These are phyloP conservation scores for Chorisops tibialis DNA, from an alignment of 2,888 invertebrate genomes.

Conservation along the genomic window DNA sequence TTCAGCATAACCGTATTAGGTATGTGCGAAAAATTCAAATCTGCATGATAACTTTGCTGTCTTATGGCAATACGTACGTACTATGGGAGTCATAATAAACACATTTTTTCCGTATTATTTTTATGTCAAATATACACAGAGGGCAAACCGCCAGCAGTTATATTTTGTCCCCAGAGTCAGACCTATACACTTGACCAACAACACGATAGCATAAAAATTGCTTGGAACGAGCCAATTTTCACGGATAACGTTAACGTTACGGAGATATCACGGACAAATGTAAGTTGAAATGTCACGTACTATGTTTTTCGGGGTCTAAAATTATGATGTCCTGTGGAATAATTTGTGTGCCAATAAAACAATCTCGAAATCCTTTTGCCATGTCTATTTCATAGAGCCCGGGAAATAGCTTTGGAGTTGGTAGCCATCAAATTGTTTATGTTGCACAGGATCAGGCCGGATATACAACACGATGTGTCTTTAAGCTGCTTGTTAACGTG, in stretches of 20 bases:
- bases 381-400: conserved; percentile 45
- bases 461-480: conserved; percentile 53
- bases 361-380: not conserved
- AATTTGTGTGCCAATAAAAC: not conserved
- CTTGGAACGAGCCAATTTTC: conserved; percentile 54
- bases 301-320: not conserved
- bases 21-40: conserved; percentile 15
- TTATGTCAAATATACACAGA: conserved; percentile 40
- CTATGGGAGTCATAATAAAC: not conserved
- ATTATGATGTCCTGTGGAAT: not conserved
- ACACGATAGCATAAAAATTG: conserved; percentile 41
- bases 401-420: conserved; percentile 50
- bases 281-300: conserved; percentile 36
- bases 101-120: not conserved
- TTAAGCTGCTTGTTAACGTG: conserved; percentile 40
- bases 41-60: not conserved
- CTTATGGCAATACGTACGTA: too few relatives aligned
- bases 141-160: conserved; percentile 53
- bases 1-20: conserved; percentile 35
- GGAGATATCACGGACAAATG: conserved; percentile 50
- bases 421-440: conserved; percentile 54
- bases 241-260: conserved; percentile 54
- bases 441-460: conserved; percentile 54
- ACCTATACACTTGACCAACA: conserved; percentile 33
- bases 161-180: conserved; percentile 52